Evolutionary conservation across 2,888 invertebrate genomes (phyloP), one percentile per base, ranked within the genome.

Genomic region (Tenthredo scrophulariae): DNA sequence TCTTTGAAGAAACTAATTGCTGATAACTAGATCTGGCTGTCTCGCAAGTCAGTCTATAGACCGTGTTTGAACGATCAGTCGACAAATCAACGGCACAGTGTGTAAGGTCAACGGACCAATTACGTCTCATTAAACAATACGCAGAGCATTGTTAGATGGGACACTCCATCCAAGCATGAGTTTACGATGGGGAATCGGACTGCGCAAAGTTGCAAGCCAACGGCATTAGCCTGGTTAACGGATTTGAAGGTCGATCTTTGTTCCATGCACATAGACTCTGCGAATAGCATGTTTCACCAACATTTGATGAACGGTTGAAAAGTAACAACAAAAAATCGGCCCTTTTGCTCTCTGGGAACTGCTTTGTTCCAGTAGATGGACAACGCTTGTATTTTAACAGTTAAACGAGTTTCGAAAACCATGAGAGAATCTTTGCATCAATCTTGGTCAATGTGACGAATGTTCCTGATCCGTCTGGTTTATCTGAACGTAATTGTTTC

Each of bases 21-120:
- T 67, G 33, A 67, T 67, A 67, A 67, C 67, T 33, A 33, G 67
- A 67, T 67, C 33, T 29, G 67, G 6, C 26, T 18, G 33, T 74
- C 43, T 18, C 10, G 18, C 43, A 26, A 43, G 40, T 40, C 7
- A 74, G 72, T 74, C 43, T 22, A 46, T 46, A 6, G 43, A 43
- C 43, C 43, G 9, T 74, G 72, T 43, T 33, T 50, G n/a, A 54
- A 54, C 15, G 77, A 77, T 54, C 77, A 54, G 54, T n/a, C 29
- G 50, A 54, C 33, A 33, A 77, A 77, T 74, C 72, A 74, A 74
- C 72, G 72, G 72, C 43, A 74, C 22, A 43, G 40, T 74, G 72
- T 43, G 72, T 74, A 74, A 74, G 72, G 72, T 77, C 77, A 77
- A 77, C 77, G 29, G 54, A 77, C 77, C 77, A 77, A 77, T 77